These are phyloP conservation scores for Ptilonorhynchus violaceus DNA, from an alignment of 2,113 vertebrate species.

Conservation along the genomic window DNA sequence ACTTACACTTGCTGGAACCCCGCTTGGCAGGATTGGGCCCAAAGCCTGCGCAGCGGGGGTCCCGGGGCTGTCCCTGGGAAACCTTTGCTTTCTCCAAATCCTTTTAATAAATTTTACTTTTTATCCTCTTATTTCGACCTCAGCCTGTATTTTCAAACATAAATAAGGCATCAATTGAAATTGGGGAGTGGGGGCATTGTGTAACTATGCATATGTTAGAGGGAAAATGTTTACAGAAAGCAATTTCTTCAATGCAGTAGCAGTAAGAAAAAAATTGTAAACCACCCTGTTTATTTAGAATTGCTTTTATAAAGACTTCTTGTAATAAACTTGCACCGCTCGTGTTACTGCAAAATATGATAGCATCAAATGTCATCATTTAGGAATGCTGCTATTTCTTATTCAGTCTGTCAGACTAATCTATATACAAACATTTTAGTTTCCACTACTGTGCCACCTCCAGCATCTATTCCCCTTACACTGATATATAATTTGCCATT, in stretches of 20 bases:
- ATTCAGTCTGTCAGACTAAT: neutral
- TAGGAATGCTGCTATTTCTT: neutral
- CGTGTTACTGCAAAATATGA: neutral
- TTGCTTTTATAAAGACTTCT: neutral
- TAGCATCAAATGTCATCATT: neutral
- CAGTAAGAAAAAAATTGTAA: neutral
- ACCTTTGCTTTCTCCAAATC: no score
- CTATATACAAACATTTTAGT: neutral
- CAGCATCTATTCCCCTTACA: neutral
- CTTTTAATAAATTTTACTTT: no score
- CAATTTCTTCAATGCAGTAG: neutral
- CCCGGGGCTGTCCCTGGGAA: no score
- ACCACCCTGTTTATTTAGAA: neutral
- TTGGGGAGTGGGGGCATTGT: accelerated
- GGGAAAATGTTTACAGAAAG: neutral
- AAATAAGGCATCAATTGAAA: no score
- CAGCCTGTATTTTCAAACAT: no score
- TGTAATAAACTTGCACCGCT: neutral
- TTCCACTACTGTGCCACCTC: neutral
- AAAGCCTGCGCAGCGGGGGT: no score
- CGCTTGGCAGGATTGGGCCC: no score
- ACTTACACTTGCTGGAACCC: no score
- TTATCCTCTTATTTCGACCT: no score
- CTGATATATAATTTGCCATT: neutral
- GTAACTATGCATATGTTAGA: neutral